Base-by-base conservation (phyloP, 2,888 invertebrate genomes). In the Cybosia mesomella region DNA sequence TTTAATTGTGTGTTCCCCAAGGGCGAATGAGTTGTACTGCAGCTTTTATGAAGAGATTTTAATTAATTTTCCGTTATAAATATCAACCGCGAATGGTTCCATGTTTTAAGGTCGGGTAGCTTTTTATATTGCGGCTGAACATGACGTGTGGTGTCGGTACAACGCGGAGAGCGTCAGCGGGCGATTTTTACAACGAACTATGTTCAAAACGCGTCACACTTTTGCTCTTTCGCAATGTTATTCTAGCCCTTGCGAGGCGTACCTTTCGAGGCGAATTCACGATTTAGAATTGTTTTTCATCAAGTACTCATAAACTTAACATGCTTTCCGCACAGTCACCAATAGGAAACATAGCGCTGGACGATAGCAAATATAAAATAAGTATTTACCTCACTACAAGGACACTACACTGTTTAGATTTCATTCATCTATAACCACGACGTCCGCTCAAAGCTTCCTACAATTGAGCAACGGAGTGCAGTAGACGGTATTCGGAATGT, bases 1-100 rank as follows among this genome's bases (percentile, higher is more conserved):
- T 91, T 94, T 93, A 92, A 92, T 92, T 92, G 92, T 93, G 89
- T 87, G 88, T 89, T 90, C 87, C 85, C 87, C 94, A 94, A 93
- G 94, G 93, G 93, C 94, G 88, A 72, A 73, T 75, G 79, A 79
- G 71, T 77, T 77, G 76, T 75, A 72, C 73, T 78, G 79, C 73
- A 79, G 73, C 68, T 76, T 87, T 87, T 90, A 89, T 89, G 86
- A 88, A 91, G 84, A 87, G 86, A 89, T 89, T 89, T 90, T 89
- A 88, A 90, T 89, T 89, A 89, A 89, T 89, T 87, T 86, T 88
- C 83, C 83, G 89, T 81, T 86, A 85, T 89, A 87, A 89, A 90
- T 79, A 80, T 58, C 67, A 77, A 91, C 92, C 92, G 77, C 92
- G 75, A 89, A 91, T 86, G 83, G 84, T 84, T 85, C 80, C 85